phyloP scores from a whole-genome alignment of 2,888 invertebrate species.

The Idaea biselata region DNA sequence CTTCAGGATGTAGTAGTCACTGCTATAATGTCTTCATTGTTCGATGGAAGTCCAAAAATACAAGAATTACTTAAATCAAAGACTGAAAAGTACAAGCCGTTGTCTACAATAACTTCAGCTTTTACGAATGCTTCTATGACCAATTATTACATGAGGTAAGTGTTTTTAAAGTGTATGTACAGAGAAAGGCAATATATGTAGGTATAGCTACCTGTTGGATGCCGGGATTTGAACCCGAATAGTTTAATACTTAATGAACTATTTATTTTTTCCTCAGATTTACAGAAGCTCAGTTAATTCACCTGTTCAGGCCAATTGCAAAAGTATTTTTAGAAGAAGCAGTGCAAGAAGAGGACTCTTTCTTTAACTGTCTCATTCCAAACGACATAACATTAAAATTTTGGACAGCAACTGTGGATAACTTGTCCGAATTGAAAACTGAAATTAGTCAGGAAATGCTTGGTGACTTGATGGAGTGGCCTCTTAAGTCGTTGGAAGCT shows the following conservation, averaged over 20 bases:
- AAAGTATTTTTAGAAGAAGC: constrained; percentile 34
- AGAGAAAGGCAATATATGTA: too few species aligned
- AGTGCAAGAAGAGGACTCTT: constrained; percentile 13
- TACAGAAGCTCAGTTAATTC: constrained; percentile 23
- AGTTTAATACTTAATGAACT: not conserved
- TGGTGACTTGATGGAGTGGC: constrained; percentile 50
- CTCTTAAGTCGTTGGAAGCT: constrained; percentile 39
- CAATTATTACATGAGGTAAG: constrained; percentile 42
- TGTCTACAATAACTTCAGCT: constrained; percentile 37
- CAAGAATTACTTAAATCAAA: constrained; percentile 36
- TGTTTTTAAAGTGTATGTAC: not conserved
- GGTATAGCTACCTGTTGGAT: too few species aligned
- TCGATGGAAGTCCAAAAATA: constrained; percentile 38
- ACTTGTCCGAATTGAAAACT: constrained; percentile 32
- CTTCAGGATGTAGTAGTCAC: constrained; percentile 40
- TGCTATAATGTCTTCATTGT: constrained; percentile 38
- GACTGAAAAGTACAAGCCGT: constrained; percentile 30
- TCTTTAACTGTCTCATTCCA: constrained; percentile 35
- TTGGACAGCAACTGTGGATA: constrained; percentile 55
- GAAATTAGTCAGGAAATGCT: constrained; percentile 26
- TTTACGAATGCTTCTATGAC: constrained; percentile 35
- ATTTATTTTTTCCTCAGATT: constrained; percentile 19
- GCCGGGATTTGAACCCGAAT: too few species aligned
- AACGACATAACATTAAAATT: constrained; percentile 40
- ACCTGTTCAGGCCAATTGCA: constrained; percentile 39